phyloP scores from a whole-genome alignment of 2,797 vertebrate species.

The Antrozous pallidus region DNA sequence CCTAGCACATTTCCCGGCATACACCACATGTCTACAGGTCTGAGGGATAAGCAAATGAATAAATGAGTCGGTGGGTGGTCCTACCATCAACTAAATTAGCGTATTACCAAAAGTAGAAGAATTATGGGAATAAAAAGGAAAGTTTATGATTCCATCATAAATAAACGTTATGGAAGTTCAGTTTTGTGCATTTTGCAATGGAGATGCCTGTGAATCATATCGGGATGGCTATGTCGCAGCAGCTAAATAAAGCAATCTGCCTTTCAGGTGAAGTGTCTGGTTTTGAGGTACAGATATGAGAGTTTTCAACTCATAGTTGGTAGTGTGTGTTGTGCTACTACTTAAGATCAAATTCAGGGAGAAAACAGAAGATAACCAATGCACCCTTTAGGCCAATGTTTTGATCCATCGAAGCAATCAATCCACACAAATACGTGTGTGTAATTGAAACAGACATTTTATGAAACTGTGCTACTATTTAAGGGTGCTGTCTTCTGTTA shows the following conservation, averaged over 20 bases:
- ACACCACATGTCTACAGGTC: background rate
- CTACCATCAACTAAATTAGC: background rate
- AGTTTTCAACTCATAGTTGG: background rate
- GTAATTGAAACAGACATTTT: background rate
- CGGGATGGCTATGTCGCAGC: background rate
- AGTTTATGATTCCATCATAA: background rate
- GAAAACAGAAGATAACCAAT: background rate
- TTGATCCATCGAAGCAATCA: background rate
- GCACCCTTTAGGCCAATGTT: background rate
- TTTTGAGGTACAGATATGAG: background rate
- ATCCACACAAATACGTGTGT: background rate
- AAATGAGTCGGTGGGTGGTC: background rate
- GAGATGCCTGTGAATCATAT: background rate
- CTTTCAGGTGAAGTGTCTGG: background rate
- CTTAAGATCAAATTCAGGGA: background rate
- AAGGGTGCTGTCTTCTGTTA: background rate
- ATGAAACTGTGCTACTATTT: background rate
- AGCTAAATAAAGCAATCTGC: background rate
- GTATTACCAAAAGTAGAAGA: background rate
- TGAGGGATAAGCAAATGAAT: background rate
- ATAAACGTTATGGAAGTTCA: background rate
- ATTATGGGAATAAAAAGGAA: background rate
- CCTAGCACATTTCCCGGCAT: background rate
- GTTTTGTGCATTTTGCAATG: background rate
- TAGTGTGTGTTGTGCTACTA: background rate